Conservation (phyloP, 2,888 invertebrate species). For the Nemotelus pantherinus region DNA sequence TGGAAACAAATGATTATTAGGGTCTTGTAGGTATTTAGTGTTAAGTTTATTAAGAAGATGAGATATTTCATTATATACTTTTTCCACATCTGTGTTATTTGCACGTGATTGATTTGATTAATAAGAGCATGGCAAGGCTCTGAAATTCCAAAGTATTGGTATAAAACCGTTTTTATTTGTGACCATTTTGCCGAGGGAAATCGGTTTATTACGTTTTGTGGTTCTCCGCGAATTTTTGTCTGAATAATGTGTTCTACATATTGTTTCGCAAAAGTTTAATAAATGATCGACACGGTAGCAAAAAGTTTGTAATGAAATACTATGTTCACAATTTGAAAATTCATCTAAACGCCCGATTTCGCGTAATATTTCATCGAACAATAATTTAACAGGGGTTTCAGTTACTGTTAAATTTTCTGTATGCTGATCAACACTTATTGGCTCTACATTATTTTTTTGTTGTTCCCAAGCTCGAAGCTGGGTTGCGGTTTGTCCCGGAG, state of each 20-base stretch:
- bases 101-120: conserved; percentile 12
- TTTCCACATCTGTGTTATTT: not conserved
- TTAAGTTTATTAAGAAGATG: not conserved
- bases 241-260: not conserved
- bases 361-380: too few species aligned
- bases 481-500: too few species aligned
- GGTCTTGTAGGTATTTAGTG: conserved; percentile 1
- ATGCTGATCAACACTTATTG: too few species aligned
- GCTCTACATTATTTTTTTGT: too few species aligned
- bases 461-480: too few species aligned
- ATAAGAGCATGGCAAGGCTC: conserved; percentile 9
- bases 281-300: not conserved
- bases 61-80: not conserved
- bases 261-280: not conserved
- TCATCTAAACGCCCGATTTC: not conserved
- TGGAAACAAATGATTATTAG: not conserved
- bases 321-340: not conserved
- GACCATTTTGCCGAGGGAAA: conserved; percentile 18
- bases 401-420: too few species aligned
- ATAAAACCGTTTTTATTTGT: conserved; percentile 13
- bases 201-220: not conserved
- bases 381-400: too few species aligned
- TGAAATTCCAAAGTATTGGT: conserved; percentile 13
- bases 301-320: conserved; percentile 19
- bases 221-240: conserved; percentile 15